A percentile compares a stretch with the other conserved stretches of the same genome.
Conservation (phyloP, 2,888 invertebrate genomes). For the Mayetiola destructor region DNA sequence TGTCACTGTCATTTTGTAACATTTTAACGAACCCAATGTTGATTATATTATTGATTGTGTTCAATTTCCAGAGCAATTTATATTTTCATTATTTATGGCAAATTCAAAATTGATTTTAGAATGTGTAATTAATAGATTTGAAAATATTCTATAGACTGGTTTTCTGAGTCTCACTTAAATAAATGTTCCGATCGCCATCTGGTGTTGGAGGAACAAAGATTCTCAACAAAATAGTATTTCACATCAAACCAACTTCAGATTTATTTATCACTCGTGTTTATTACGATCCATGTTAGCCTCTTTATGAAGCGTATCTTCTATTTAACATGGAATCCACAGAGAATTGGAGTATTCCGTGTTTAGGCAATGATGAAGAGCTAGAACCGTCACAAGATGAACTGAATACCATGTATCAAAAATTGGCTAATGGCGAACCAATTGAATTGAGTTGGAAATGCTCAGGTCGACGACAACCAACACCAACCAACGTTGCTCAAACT, state of each 20-base stretch:
- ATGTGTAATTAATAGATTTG: too few species aligned
- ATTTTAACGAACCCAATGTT: too few species aligned
- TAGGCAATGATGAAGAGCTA: slow-evolving; percentile 40
- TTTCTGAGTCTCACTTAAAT: too few species aligned
- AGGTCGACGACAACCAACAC: slow-evolving; percentile 60
- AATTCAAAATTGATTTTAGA: too few species aligned
- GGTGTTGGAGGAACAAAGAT: neutral
- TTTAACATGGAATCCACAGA: slow-evolving; percentile 32
- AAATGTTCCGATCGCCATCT: neutral
- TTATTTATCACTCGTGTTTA: neutral
- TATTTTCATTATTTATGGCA: too few species aligned
- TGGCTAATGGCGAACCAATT: slow-evolving; percentile 53
- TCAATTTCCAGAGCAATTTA: too few species aligned
- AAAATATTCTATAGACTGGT: too few species aligned
- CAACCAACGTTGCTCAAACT: slow-evolving; percentile 39
- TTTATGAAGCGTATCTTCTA: slow-evolving; percentile 28
- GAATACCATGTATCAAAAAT: slow-evolving; percentile 50
- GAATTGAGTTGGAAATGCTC: slow-evolving; percentile 69
- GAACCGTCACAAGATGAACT: slow-evolving; percentile 54
- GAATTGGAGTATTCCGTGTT: slow-evolving; percentile 36
- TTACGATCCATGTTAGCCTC: neutral
- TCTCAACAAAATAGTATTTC: neutral
- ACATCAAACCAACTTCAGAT: neutral
- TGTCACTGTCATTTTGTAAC: too few species aligned
- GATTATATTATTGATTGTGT: too few species aligned